Conservation (phyloP, 2,888 invertebrate genomes). For the Macrophya alboannulata region DNA sequence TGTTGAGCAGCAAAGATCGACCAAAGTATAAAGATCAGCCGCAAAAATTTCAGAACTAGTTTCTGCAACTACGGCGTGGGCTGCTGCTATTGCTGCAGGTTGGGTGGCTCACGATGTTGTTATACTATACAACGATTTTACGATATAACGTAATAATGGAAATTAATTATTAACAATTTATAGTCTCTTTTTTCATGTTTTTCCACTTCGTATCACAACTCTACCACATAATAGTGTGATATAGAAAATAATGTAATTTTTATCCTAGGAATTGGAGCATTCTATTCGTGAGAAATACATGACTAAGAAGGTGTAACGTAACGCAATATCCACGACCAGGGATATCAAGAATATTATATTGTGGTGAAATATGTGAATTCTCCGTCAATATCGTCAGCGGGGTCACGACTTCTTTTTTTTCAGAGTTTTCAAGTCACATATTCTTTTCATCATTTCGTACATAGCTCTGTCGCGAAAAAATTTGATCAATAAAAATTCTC, state of each 20-base stretch:
- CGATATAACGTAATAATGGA: slow-evolving; percentile 19
- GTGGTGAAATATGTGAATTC: neutral
- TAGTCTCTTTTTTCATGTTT: neutral
- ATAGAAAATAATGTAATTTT: neutral
- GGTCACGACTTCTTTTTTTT: neutral
- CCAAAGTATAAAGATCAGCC: slow-evolving; percentile 24
- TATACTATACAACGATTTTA: slow-evolving; percentile 32
- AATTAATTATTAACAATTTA: neutral
- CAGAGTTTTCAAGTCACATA: neutral
- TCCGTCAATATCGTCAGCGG: neutral
- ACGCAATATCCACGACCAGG: neutral
- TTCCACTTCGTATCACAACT: neutral
- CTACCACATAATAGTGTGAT: neutral
- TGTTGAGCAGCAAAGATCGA: slow-evolving; percentile 21
- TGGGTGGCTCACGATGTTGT: slow-evolving; percentile 9
- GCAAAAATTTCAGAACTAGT: slow-evolving; percentile 51
- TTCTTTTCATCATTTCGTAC: neutral
- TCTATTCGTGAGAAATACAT: slow-evolving; percentile 27
- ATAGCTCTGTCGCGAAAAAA: neutral
- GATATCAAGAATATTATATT: slow-evolving; percentile 7
- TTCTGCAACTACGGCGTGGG: slow-evolving; percentile 37
- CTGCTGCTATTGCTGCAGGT: slow-evolving; percentile 21
- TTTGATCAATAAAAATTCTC: neutral
- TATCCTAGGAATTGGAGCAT: slow-evolving; percentile 45
- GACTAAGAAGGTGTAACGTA: slow-evolving; percentile 33